Base-by-base conservation (phyloP, 2,113 vertebrate genomes). In the Larimichthys crocea region DNA sequence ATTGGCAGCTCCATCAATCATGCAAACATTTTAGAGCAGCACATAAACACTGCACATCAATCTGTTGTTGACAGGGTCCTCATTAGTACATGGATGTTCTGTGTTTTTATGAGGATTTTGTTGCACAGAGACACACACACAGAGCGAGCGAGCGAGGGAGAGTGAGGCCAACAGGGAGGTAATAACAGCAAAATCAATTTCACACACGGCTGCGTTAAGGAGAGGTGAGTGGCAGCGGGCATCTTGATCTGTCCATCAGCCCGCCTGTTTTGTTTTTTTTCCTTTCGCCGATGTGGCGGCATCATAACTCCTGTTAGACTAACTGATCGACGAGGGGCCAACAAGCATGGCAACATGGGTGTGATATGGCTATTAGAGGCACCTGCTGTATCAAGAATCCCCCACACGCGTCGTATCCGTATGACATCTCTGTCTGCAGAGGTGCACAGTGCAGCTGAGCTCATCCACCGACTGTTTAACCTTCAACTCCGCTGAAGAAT, bases 181-280 rank as follows among this genome's bases (percentile, higher is more conserved):
- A 84, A 87, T 83, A 88, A 92, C 50, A 16, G 86, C 88, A 82
- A 90, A 91, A 91, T 93, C 93, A 93, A 94, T 95, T 95, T 94
- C 94, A 92, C 91, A 87, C 91, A 86, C 81, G 92, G 48, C 75
- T 88, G 88, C 62, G 3, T 91, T 87, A 40, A 60, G 56, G 53
- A 88, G 81, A 85, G 89, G 74, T 70, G 87, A 88, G 67, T 80
- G 84, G 82, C 29, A 20, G 66, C 59, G 35, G 80, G 77, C 83
- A 79, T 91, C 87, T 92, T 85, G 84, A 91, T 93, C 79, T 76
- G 87, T 87, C 88, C 83, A 79, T 92, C 89, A 92, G 76, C 81
- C 91, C 20, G 80, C 85, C 79, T 91, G 92, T 93, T 40, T 31
- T 6, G 31, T 31, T 31, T 31, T 31, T 31, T 31, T 91, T 90